A percentile compares a stretch with the other conserved stretches of the same genome.
phyloP scores from a whole-genome alignment of 2,888 invertebrate species.

The Marasmarcha lunaedactyla region DNA sequence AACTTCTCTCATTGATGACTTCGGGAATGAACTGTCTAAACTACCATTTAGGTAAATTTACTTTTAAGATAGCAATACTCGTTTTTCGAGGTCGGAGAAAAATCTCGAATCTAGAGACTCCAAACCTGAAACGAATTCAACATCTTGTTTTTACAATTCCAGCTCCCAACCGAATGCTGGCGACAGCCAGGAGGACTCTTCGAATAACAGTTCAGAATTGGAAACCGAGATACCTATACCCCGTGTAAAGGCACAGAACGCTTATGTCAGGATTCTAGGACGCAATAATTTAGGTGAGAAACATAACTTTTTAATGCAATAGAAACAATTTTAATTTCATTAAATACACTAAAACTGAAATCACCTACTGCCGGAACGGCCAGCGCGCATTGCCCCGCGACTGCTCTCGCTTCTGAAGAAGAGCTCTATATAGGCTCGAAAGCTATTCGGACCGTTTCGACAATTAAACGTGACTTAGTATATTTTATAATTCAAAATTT shows the following conservation, averaged over 20 bases:
- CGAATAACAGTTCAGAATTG: constrained; percentile 25
- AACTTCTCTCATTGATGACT: constrained; percentile 45
- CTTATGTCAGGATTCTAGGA: constrained; percentile 52
- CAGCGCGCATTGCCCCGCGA: too few species aligned
- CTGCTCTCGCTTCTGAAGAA: too few species aligned
- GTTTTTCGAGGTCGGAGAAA: background rate
- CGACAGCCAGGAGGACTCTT: constrained; percentile 23
- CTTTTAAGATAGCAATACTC: background rate
- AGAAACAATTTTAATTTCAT: too few species aligned
- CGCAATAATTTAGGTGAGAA: constrained; percentile 46
- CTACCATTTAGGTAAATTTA: constrained; percentile 52
- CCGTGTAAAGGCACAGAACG: constrained; percentile 26
- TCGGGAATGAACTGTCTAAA: constrained; percentile 44
- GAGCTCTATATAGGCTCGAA: too few species aligned
- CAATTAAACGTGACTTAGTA: too few species aligned
- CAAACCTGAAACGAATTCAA: too few species aligned
- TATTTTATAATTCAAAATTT: too few species aligned
- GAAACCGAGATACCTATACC: constrained; percentile 39
- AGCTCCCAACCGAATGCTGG: constrained; percentile 45
- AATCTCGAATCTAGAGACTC: background rate
- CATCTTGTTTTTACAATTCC: constrained; percentile 8
- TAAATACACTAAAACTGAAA: too few species aligned
- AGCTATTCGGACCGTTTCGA: too few species aligned
- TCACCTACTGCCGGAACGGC: too few species aligned
- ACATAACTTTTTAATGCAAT: too few species aligned